phyloP scores from a whole-genome alignment of 2,113 vertebrate species.

The Corynorhinus townsendii region DNA sequence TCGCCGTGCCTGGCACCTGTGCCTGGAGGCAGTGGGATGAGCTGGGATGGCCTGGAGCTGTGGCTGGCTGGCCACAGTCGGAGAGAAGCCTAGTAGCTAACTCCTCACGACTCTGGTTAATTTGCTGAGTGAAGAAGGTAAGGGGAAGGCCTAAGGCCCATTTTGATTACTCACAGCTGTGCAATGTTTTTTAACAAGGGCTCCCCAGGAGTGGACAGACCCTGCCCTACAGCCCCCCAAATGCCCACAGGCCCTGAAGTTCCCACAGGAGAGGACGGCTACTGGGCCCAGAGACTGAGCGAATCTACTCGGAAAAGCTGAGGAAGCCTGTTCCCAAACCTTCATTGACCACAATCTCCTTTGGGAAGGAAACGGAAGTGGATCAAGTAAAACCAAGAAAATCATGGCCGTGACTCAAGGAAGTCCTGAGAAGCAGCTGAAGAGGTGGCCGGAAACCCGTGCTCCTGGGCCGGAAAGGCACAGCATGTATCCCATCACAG shows the following conservation, averaged over 20 bases:
- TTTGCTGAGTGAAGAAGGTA: neutral
- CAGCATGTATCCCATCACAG: too few relatives aligned
- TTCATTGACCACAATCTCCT: neutral
- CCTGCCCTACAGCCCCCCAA: neutral
- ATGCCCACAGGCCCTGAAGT: neutral
- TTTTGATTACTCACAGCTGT: neutral
- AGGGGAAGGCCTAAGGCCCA: neutral
- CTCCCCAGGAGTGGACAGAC: neutral
- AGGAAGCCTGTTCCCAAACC: neutral
- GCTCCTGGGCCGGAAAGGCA: neutral
- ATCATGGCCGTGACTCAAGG: neutral
- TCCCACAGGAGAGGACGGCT: neutral
- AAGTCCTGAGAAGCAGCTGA: neutral
- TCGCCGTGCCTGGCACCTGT: neutral
- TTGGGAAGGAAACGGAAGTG: neutral
- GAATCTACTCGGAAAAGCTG: neutral
- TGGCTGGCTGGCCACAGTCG: neutral
- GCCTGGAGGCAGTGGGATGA: neutral
- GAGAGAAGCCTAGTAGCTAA: neutral
- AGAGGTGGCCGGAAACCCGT: neutral
- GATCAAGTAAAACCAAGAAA: neutral
- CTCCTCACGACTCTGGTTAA: neutral
- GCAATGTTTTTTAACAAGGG: neutral
- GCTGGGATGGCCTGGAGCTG: neutral
- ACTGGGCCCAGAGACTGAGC: neutral